Evolutionary conservation across 2,797 vertebrate genomes (phyloP).

Genomic region (Rachycentron canadum): DNA sequence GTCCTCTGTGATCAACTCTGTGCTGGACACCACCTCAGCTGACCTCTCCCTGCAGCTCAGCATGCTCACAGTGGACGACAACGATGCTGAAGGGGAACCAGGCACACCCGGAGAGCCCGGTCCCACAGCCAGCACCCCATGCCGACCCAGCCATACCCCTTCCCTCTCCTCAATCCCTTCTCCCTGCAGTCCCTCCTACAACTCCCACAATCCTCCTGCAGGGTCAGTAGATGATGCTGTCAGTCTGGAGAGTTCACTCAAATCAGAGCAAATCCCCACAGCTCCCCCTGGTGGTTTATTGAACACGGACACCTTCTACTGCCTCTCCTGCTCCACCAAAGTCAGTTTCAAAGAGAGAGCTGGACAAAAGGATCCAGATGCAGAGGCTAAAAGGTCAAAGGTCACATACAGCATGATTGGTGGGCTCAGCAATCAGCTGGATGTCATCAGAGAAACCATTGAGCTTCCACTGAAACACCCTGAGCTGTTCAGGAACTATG

Average conservation of each 20-base stretch:
- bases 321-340: slow-evolving; percentile 86
- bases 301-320: slow-evolving; percentile 89
- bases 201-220: slow-evolving; percentile 52
- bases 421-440: slow-evolving; percentile 90
- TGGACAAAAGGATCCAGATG: slow-evolving; percentile 45
- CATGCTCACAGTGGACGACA: slow-evolving; percentile 83
- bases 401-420: slow-evolving; percentile 95
- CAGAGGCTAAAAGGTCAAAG: slow-evolving; percentile 66
- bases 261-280: slow-evolving; percentile 36
- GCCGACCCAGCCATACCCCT: slow-evolving; percentile 39
- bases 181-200: slow-evolving; percentile 55
- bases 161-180: slow-evolving; percentile 48
- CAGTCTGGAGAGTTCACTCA: slow-evolving; percentile 30
- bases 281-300: slow-evolving; percentile 66
- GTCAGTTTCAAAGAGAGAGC: slow-evolving; percentile 76
- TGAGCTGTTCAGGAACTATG: slow-evolving; percentile 91
- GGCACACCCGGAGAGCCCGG: slow-evolving; percentile 38
- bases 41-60: slow-evolving; percentile 89
- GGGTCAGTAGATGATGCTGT: slow-evolving; percentile 22
- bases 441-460: slow-evolving; percentile 91
- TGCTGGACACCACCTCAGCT: slow-evolving; percentile 74
- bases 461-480: slow-evolving; percentile 95
- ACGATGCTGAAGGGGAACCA: neutral
- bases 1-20: slow-evolving; percentile 43
- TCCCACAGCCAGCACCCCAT: slow-evolving; percentile 82